Base-by-base conservation (phyloP, 1,140 invertebrate species). In the Drosophila leontia region DNA sequence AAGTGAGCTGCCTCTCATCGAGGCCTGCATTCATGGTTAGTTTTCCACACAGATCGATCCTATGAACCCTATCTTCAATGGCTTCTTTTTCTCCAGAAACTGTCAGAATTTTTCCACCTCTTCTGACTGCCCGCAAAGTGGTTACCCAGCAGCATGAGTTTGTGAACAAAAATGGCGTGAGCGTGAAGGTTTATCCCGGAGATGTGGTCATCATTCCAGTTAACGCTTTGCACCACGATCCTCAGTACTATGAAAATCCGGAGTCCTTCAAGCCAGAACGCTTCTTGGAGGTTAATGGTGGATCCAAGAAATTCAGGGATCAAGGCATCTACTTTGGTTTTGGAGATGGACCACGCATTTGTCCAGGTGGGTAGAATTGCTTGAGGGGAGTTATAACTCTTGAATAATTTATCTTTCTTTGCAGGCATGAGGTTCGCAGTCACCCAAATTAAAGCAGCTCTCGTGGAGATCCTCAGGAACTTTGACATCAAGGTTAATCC, bases 261-360 rank as follows among this genome's bases (percentile, higher is more conserved):
- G 93, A 95, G 13, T 76, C 82, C 7, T 97, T 95, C 78, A 93
- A 94, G 77, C 96, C 96, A 0, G 95, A 96, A 58, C 92, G 96
- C 61, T 96, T 96, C 81, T 78, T 88, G 92, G 72, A 84, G 13
- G 29, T 13, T 0, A 80, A 83, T 39, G 91, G 87, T 0, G 91
- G 91, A 7, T 83, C 92, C 19, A 92, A 92, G 15, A 75, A 82
- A 12, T 88, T 93, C 53, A 88, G 93, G 53, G 75, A 92, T 35
- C 91, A 91, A 6, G 93, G 91, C 35, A 90, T 92, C 0, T 95
- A 55, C 3, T 96, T 95, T 85, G 95, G 95, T 11, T 95, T 70
- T 39, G 81, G 81, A 11, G 75, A 83, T 93, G 96, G 96, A 7
- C 94, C 94, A 0, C 93, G 96, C 35, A 94, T 94, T 75, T 96